Evolutionary conservation across 2,888 invertebrate species (phyloP), one percentile per base, ranked within the genome.

Genomic region (Ormyrus thymus): DNA sequence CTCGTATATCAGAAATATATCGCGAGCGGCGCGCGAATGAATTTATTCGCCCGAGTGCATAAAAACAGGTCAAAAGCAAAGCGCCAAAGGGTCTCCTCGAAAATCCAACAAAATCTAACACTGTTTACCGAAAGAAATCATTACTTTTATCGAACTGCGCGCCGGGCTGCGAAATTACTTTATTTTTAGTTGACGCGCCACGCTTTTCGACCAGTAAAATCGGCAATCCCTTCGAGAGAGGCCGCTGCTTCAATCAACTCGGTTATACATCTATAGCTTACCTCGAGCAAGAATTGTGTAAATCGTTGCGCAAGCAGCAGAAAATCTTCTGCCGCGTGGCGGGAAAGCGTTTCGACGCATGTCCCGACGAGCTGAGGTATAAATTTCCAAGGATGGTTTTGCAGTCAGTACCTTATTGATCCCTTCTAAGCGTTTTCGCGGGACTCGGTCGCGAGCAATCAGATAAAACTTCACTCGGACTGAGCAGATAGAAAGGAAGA

Each of bases 371-470:
- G 53, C 45, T 55, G 68, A 56, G 46, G 78, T 84, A 83, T 84
- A 85, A 85, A 82, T 85, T 85, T 86, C 85, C 85, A 85, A 85
- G 86, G 85, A 82, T 83, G 83, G 83, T 82, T 66, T 53, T 81
- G 84, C 85, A 84, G 83, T 82, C 85, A 80, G 84, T 84, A 83
- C 82, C 86, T 87, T 88, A 87, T 87, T 86, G 87, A 87, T 87
- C 86, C 84, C 83, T 82, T 64, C 82, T 82, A 86, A 83, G 84
- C 84, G 83, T 84, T 84, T 83, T 86, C 84, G 83, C 84, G 82
- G 83, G 81, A 61, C 56, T 75, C 15, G 59, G n/a, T 66, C 43
- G 76, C 84, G 83, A 84, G 83, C 82, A 84, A 85, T 83, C 82
- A 81, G 82, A 85, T 83, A 83, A 85, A 85, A 85, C 83, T 86